Conservation (phyloP, 2,888 invertebrate species). For the Busseola fusca region DNA sequence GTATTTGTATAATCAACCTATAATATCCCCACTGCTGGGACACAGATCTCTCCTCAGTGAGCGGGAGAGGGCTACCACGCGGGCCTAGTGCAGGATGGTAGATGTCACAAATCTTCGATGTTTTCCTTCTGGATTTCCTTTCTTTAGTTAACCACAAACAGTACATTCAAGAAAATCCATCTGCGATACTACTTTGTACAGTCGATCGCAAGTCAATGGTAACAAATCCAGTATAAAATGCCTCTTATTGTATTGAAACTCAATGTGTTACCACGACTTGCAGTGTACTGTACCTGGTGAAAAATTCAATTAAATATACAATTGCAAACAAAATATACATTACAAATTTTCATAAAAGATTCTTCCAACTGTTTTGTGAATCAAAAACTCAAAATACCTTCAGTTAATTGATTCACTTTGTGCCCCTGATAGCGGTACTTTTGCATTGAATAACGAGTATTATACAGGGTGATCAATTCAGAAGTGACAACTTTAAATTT, state of each 20-base stretch:
- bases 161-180: background rate
- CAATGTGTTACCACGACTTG: background rate
- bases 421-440: conserved; percentile 2
- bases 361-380: background rate
- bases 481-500: background rate
- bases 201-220: background rate
- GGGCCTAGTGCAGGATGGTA: too few species aligned
- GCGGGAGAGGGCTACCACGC: too few species aligned
- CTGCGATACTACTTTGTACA: background rate
- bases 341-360: conserved; percentile 1
- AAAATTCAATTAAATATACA: background rate
- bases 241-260: background rate
- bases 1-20: background rate
- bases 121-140: background rate
- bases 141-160: background rate
- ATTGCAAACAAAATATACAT: background rate
- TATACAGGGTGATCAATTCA: background rate
- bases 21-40: background rate
- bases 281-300: background rate
- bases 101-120: too few species aligned
- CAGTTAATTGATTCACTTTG: conserved; percentile 27
- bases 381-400: conserved; percentile 11
- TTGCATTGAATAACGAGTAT: conserved; percentile 4
- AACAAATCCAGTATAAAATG: background rate
- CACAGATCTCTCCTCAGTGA: too few species aligned